Evolutionary conservation across 2,797 vertebrate species (phyloP), one percentile per base, ranked within the genome.

Genomic region (Otolemur crassicaudatus): DNA sequence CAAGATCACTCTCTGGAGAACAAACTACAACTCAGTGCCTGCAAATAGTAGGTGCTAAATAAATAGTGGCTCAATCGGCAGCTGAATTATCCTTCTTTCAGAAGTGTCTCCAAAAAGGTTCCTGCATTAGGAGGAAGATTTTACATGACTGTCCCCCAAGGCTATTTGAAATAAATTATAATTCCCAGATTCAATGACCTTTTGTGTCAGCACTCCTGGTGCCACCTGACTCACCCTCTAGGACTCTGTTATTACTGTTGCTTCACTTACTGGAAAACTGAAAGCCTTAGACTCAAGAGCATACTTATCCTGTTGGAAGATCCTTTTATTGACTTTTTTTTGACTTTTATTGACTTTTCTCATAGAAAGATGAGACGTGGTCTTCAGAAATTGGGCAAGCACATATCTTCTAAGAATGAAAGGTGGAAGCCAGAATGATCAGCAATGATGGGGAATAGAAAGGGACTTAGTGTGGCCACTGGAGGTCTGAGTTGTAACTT

Each of bases 211-310:
- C 3, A 20, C 3, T 11, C 20, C 25, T 53, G 25, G n/a, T 70
- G 25, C 40, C 27, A 6, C 53, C 1, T 14, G 58, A 87, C 25
- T 75, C 14, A 37, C 4, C 9, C 16, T 5, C n/a, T 75, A 40
- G 27, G 53, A 77, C 31, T 63, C 67, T 60, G 31, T 83, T 87
- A 79, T 75, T 60, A 89, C 16, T 43, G 9, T 70, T 76, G 61
- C 69, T 95, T 90, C 43, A 82, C 70, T 94, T 94, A 20, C 34
- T 94, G 63, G 56, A 75, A 96, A 70, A 73, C 29, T 58, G 43
- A 80, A 93, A 85, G 29, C 40, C 13, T 7, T 34, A 40, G 67
- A 85, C 94, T 94, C 37, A 65, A 75, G 43, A 31, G 69, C 25
- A 70, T 65, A 46, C 29, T 58, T 80, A 65, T 63, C 29, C 31